Conservation (phyloP, 2,113 vertebrate genomes). For the Anarrhichthys ocellatus region DNA sequence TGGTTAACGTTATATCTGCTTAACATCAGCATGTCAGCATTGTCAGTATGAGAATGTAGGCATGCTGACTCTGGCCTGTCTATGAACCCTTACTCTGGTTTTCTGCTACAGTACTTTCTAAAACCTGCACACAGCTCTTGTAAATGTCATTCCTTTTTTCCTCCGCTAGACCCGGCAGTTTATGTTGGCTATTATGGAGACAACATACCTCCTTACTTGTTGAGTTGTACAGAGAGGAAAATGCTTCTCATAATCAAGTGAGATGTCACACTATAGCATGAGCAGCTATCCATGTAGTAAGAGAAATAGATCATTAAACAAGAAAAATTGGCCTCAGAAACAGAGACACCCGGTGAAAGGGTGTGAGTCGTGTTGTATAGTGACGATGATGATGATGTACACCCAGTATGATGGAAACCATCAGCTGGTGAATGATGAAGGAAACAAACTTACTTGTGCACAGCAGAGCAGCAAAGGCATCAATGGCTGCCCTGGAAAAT, state of each 20-base stretch:
- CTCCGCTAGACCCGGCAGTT: background rate
- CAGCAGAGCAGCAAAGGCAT: constrained; percentile 89
- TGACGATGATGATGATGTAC: constrained; percentile 9
- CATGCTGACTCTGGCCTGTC: too few species aligned
- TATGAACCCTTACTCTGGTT: too few species aligned
- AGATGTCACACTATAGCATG: background rate
- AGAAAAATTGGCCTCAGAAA: background rate
- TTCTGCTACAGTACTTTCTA: too few species aligned
- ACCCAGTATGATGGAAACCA: background rate
- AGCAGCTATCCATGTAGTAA: background rate
- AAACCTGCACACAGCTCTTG: background rate
- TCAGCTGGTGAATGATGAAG: constrained; percentile 4
- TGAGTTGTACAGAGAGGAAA: background rate
- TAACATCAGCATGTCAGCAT: too few species aligned
- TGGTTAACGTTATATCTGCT: too few species aligned
- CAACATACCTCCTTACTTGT: background rate
- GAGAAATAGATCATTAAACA: background rate
- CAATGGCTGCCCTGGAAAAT: constrained; percentile 87
- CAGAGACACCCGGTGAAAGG: background rate
- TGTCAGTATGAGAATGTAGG: too few species aligned
- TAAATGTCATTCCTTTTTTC: background rate
- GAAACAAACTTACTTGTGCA: constrained; percentile 91
- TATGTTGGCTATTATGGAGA: background rate
- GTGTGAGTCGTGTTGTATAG: background rate
- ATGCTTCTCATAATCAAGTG: background rate